Conservation (phyloP, 1,140 invertebrate genomes). For the Drosophila orosa region DNA sequence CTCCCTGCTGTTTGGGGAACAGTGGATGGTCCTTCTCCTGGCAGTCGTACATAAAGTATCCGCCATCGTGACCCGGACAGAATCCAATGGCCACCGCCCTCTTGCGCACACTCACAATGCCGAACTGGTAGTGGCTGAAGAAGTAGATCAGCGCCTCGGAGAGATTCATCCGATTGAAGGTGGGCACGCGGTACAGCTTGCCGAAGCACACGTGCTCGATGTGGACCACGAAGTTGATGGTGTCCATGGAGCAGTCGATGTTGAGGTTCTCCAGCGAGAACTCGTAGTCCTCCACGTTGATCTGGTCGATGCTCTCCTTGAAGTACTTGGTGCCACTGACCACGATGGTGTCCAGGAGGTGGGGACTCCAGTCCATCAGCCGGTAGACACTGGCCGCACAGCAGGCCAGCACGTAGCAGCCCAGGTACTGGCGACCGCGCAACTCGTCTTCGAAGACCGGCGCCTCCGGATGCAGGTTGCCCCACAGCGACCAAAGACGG, state of each 20-base stretch:
- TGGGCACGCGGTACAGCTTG: constrained; percentile 85
- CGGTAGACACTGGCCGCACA: constrained; percentile 86
- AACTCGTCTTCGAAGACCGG: constrained; percentile 80
- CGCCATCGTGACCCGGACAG: constrained; percentile 79
- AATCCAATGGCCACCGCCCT: constrained; percentile 86
- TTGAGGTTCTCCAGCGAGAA: constrained; percentile 85
- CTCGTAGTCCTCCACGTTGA: constrained; percentile 85
- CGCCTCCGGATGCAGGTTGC: constrained; percentile 86
- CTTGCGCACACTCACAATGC: constrained; percentile 85
- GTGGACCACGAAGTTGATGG: constrained; percentile 86
- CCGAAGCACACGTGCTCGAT: constrained; percentile 86
- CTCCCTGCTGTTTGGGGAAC: constrained; percentile 86
- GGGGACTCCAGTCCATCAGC: constrained; percentile 86
- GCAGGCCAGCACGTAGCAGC: constrained; percentile 85
- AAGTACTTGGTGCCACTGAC: constrained; percentile 86
- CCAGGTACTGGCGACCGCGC: constrained; percentile 86
- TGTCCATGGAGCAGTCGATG: constrained; percentile 84
- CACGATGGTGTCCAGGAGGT: constrained; percentile 86
- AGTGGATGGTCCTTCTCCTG: constrained; percentile 86
- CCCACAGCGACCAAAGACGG: constrained; percentile 87
- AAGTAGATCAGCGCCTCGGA: constrained; percentile 86
- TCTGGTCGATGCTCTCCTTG: constrained; percentile 84
- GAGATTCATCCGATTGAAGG: constrained; percentile 86
- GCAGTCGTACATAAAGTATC: constrained; percentile 88
- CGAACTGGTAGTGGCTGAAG: constrained; percentile 85